These are phyloP conservation scores for Phyllotis vaccarum DNA, from an alignment of 2,797 vertebrate species.

Conservation along the genomic window DNA sequence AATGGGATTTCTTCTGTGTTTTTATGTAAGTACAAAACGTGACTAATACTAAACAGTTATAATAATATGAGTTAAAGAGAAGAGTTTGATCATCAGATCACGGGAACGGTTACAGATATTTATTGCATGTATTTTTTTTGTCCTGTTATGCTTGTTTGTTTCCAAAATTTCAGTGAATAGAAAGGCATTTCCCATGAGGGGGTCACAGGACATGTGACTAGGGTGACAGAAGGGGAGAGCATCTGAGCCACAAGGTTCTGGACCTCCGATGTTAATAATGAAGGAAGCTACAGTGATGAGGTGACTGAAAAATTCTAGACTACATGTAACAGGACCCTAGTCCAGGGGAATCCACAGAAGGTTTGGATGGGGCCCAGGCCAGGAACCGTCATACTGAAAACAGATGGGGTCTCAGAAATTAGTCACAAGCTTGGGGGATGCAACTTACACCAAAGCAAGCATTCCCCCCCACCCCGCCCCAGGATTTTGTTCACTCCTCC, in stretches of 20 bases:
- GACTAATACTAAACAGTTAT: not conserved
- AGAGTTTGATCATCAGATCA: not conserved
- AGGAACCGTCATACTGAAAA: not conserved
- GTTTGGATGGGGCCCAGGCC: not conserved
- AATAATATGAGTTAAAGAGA: not conserved
- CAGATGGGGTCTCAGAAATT: not conserved
- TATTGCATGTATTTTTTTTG: not conserved
- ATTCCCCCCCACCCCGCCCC: too few species aligned
- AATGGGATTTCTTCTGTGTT: not conserved
- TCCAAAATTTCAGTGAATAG: not conserved
- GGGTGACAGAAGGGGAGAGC: not conserved
- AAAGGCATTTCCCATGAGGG: not conserved
- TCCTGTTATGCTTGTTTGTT: not conserved
- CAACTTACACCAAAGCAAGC: not conserved
- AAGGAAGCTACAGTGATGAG: not conserved
- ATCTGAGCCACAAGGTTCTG: not conserved
- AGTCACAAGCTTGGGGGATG: not conserved
- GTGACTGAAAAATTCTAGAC: not conserved
- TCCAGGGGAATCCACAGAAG: not conserved
- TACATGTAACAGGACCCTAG: fast-evolving
- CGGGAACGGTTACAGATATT: not conserved
- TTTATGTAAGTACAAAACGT: not conserved
- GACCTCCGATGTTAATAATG: too few species aligned
- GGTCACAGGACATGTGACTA: not conserved
- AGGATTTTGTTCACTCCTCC: not conserved